Evolutionary conservation across 2,113 vertebrate genomes (phyloP).

Genomic region (Marmota monax): DNA sequence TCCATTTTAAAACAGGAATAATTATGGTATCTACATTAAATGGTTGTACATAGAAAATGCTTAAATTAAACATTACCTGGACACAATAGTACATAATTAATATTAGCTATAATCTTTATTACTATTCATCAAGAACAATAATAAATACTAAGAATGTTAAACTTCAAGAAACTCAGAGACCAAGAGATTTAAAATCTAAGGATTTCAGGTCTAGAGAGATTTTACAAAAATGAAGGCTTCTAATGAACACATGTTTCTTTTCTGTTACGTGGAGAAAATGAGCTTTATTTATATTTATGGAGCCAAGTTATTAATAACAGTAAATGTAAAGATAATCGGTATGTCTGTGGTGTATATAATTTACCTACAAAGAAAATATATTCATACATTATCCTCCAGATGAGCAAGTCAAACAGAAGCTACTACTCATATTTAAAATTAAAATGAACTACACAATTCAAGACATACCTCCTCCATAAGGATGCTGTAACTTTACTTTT

Average conservation of each 20-base stretch:
- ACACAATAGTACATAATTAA: background rate
- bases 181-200: background rate
- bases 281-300: background rate
- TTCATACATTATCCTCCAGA: background rate
- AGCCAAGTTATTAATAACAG: background rate
- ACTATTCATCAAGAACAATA: background rate
- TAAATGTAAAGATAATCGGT: background rate
- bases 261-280: background rate
- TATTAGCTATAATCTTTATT: background rate
- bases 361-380: background rate
- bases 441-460: background rate
- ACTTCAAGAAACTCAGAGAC: background rate
- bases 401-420: background rate
- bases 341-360: background rate
- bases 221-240: background rate
- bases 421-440: background rate
- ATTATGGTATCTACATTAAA: background rate
- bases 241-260: background rate
- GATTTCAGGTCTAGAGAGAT: background rate
- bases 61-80: background rate
- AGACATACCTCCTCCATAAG: background rate
- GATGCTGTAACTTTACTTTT: background rate
- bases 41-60: background rate
- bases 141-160: background rate
- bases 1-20: background rate